A percentile compares a stretch with the other conserved stretches of the same genome.
Conservation (phyloP, 1,140 invertebrate species). For the Atopsyche davidsoni region DNA sequence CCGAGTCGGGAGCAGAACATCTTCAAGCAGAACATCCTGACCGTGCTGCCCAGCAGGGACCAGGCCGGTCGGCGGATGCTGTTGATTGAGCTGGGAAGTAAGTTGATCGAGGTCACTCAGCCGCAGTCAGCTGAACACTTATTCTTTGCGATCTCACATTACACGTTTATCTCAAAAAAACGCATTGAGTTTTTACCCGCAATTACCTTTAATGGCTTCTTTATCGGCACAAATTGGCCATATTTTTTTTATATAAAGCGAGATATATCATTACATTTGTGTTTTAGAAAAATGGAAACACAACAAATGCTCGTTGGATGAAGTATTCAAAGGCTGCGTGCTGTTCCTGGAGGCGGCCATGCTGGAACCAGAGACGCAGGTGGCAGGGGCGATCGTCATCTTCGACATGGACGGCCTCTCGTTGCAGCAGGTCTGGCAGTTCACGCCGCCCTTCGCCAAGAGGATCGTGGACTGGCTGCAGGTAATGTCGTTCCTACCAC, state of each 20-base stretch:
- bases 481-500: no score
- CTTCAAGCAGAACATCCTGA: constrained; percentile 70
- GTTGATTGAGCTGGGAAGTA: constrained; percentile 72
- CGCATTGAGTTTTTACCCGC: no score
- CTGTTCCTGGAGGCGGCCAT: constrained; percentile 73
- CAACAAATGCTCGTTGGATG: constrained; percentile 69
- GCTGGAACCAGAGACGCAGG: constrained; percentile 69
- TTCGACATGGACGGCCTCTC: constrained; percentile 80
- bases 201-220: neutral
- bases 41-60: constrained; percentile 68
- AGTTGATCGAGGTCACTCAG: no score
- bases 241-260: neutral
- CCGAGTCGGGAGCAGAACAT: constrained; percentile 69
- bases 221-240: neutral
- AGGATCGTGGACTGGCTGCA: constrained; percentile 77
- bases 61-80: constrained; percentile 66
- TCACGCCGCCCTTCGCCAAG: constrained; percentile 75
- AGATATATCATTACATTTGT: no score
- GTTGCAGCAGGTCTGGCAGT: constrained; percentile 74
- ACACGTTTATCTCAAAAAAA: neutral
- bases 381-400: constrained; percentile 68
- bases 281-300: constrained; percentile 75
- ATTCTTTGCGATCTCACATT: neutral
- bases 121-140: no score
- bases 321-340: constrained; percentile 76